Percentiles rank a stretch among this genome's conserved stretches.
These are phyloP conservation scores for Gisinianus flammeolus DNA, from an alignment of 2,888 invertebrate species.

Conservation along the genomic window DNA sequence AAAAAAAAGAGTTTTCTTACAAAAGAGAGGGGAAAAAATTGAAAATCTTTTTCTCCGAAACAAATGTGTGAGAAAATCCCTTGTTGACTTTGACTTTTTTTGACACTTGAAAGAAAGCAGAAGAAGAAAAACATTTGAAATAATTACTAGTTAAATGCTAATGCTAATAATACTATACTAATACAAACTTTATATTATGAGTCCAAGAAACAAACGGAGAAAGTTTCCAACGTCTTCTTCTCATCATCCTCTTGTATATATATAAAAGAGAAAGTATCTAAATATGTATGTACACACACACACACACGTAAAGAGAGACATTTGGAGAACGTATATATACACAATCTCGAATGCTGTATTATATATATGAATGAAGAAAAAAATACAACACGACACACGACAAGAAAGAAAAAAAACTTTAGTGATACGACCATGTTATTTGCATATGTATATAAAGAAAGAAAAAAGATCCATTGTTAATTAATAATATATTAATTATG, in stretches of 20 bases:
- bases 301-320: not conserved
- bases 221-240: not conserved
- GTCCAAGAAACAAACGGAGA: not conserved
- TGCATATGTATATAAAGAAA: not conserved
- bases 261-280: not conserved
- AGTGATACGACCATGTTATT: not conserved
- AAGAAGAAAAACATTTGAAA: constrained; percentile 7
- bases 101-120: not conserved
- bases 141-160: no score
- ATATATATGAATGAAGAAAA: not conserved
- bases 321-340: no score
- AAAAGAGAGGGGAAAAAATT: not conserved
- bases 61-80: no score
- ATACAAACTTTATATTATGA: not conserved
- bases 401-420: not conserved
- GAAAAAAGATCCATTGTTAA: constrained; percentile 7
- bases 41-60: not conserved
- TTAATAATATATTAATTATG: not conserved
- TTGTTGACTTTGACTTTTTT: no score
- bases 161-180: not conserved
- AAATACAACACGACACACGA: not conserved
- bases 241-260: not conserved
- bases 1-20: not conserved
- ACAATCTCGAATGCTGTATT: no score
- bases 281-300: not conserved